Percentiles rank a stretch among this genome's conserved stretches.
phyloP scores from a whole-genome alignment of 35 echinoderm and acorn worm genomes.

The Eucidaris tribuloides region DNA sequence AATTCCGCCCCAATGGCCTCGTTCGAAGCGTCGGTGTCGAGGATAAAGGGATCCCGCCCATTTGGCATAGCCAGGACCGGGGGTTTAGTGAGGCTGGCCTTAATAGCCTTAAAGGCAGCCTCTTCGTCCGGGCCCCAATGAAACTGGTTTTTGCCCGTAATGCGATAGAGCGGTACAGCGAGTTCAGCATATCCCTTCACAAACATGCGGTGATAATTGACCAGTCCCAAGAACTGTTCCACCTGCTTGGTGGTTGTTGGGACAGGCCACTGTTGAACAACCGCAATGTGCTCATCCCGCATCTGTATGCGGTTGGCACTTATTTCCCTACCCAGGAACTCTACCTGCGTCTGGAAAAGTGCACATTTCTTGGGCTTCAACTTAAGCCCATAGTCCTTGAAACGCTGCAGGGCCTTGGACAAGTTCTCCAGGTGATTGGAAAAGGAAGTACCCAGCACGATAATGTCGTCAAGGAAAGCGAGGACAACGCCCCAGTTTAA shows the following conservation, averaged over 20 bases:
- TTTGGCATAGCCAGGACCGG: slow-evolving; percentile 53
- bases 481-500: slow-evolving; percentile 20
- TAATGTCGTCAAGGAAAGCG: slow-evolving; percentile 49
- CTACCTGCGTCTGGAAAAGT: slow-evolving; percentile 23
- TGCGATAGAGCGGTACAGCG: slow-evolving; percentile 30
- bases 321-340: slow-evolving; percentile 12
- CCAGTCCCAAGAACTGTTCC: slow-evolving; percentile 50
- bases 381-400: slow-evolving; percentile 16
- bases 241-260: slow-evolving; percentile 9
- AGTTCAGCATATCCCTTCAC: slow-evolving; percentile 32
- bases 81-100: not conserved
- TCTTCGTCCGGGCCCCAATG: slow-evolving; percentile 23
- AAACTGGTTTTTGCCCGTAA: slow-evolving; percentile 37
- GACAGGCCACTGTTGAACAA: slow-evolving; percentile 24
- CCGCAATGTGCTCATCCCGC: not conserved
- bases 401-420: not conserved
- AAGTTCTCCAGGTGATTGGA: slow-evolving; percentile 30
- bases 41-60: not conserved
- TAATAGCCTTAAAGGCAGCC: slow-evolving; percentile 27
- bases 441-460: slow-evolving; percentile 1
- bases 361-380: slow-evolving; percentile 55
- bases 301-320: slow-evolving; percentile 9
- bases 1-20: slow-evolving; percentile 21
- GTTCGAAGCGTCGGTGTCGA: slow-evolving; percentile 38
- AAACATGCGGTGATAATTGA: slow-evolving; percentile 51